Percentiles rank a stretch among this genome's conserved stretches.
Evolutionary conservation across 1,140 invertebrate species (phyloP).

Genomic region (Temnothorax nylanderi): DNA sequence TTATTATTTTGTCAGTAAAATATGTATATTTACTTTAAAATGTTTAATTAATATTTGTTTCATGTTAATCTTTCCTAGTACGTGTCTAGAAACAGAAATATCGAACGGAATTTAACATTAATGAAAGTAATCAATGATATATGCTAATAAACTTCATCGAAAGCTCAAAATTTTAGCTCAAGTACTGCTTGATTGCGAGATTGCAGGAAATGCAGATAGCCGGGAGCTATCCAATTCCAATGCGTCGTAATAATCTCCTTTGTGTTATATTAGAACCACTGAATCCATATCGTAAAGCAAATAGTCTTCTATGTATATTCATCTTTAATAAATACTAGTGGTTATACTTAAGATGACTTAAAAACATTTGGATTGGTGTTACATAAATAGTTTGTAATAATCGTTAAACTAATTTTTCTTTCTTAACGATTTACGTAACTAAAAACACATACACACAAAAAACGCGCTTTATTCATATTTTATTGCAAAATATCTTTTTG

Average conservation of each 20-base stretch:
- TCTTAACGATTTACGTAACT: not conserved
- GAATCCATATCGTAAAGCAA: constrained; percentile 25
- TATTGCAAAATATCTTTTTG: not conserved
- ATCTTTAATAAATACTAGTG: not conserved
- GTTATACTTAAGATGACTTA: not conserved
- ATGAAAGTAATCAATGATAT: not conserved
- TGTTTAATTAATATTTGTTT: not conserved
- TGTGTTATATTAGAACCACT: constrained; percentile 32
- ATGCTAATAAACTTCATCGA: not conserved
- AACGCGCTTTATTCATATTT: not conserved
- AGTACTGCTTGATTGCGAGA: constrained; percentile 17
- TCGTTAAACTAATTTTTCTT: not conserved
- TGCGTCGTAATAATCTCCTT: constrained; percentile 33
- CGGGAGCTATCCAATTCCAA: constrained; percentile 37
- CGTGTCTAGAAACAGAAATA: not conserved
- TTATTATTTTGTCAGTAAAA: not conserved
- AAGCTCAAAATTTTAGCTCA: constrained; percentile 22
- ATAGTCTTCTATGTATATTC: not conserved
- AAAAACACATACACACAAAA: not conserved
- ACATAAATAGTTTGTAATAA: not conserved
- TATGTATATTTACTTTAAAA: not conserved
- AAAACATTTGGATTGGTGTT: not conserved
- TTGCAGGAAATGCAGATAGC: constrained; percentile 37
- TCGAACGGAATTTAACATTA: not conserved
- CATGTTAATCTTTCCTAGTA: not conserved